phyloP scores from a whole-genome alignment of 2,797 vertebrate genomes.

The Coluber constrictor region DNA sequence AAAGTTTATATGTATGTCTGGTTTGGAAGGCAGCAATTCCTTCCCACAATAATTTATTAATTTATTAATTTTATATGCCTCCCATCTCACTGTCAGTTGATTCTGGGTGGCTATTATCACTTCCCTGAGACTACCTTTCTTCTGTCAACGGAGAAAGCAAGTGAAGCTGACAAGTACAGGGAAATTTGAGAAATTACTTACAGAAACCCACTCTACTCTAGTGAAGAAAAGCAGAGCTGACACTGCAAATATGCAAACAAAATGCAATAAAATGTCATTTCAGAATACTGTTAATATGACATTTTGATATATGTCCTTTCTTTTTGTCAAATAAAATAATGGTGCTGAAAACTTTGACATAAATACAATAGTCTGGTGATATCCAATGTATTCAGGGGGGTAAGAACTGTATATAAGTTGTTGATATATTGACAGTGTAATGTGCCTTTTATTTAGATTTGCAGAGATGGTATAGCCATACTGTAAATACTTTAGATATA shows the following conservation, averaged over 20 bases:
- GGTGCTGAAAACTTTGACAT: background rate
- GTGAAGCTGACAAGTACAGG: background rate
- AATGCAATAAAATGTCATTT: background rate
- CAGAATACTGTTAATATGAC: background rate
- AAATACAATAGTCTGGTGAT: background rate
- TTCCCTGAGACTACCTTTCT: background rate
- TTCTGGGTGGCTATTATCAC: background rate
- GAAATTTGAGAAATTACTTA: background rate
- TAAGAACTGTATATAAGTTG: background rate
- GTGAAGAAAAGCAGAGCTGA: background rate
- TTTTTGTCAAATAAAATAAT: background rate
- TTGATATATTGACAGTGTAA: background rate
- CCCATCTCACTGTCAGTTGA: background rate
- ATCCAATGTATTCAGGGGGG: background rate
- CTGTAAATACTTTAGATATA: background rate
- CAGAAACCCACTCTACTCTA: background rate
- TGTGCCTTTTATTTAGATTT: background rate
- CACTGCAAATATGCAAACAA: background rate
- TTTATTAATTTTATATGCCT: background rate
- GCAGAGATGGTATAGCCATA: background rate
- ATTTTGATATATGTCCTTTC: background rate
- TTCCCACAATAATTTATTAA: background rate
- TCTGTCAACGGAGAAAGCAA: background rate
- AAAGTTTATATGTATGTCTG: background rate
- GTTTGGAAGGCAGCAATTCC: background rate